Evolutionary conservation across 2,888 invertebrate species (phyloP), one percentile per base, ranked within the genome.

Genomic region (Himalopsyche kuldschensis): DNA sequence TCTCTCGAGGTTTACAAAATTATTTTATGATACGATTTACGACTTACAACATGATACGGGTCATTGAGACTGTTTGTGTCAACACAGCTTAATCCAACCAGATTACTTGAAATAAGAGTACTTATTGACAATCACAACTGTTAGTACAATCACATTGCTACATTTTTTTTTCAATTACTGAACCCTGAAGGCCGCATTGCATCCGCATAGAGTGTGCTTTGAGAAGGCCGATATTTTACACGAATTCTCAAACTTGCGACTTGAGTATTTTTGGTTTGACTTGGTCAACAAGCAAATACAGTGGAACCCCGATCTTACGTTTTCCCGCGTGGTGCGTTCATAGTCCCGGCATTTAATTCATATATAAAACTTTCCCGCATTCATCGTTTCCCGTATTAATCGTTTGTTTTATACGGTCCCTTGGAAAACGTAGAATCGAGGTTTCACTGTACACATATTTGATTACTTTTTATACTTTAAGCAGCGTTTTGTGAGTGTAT

Each of bases 151-250:
- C 78, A 46, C 15, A 32, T 48, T 81, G 83, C 78, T 69, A 81
- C 83, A 80, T 80, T 83, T 84, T 84, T n/a, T 48, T 82, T 82
- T 82, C 77, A 80, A 78, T 83, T 78, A 81, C 79, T 85, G 84
- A 84, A 85, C 82, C 80, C 81, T 78, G 85, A 85, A 85, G 85
- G 85, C 75, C 84, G 82, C 31, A 27, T 78, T 35, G 78, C 63
- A 82, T 85, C 85, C 85, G 85, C 82, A 76, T 82, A 63, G 69
- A 47, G 32, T 69, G 82, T 79, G 78, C 80, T 48, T 41, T 78
- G 30, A 48, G 82, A 84, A 84, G 84, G 82, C 83, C 80, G 76
- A 77, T 47, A 55, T 24, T 24, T 31, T 69, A 69, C 20, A 69
- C 69, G 27, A 24, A 69, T 69, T 69, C 69, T 69, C 69, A 69